phyloP scores from a whole-genome alignment of 2,113 vertebrate genomes.

The Rostratula benghalensis region DNA sequence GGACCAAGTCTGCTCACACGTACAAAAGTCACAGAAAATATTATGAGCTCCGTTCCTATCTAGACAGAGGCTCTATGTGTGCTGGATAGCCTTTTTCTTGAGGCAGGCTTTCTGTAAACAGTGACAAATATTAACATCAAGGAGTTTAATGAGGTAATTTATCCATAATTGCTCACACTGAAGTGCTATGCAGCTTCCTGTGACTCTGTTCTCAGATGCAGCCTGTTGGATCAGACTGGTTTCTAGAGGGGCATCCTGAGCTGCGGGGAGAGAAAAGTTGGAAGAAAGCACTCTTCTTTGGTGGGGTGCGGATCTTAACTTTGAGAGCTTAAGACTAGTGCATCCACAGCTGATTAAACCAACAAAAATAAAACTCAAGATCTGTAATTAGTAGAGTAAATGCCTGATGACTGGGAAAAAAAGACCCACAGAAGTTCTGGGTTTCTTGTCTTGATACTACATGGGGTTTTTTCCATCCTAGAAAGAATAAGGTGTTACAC shows the following conservation, averaged over 20 bases:
- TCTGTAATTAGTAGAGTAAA: background rate
- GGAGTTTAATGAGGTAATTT: background rate
- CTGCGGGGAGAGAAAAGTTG: background rate
- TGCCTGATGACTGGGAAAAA: fast-evolving
- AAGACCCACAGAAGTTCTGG: background rate
- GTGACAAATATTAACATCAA: background rate
- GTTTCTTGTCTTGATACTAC: background rate
- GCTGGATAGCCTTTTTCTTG: background rate
- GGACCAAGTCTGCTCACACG: background rate
- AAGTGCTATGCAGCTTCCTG: background rate
- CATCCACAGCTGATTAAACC: background rate
- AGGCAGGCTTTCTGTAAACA: background rate
- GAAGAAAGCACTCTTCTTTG: background rate
- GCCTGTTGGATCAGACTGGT: background rate
- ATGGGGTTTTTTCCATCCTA: background rate
- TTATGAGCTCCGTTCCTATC: background rate
- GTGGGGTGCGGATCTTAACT: background rate
- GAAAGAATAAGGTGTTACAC: background rate
- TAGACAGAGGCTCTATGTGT: background rate
- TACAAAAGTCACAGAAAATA: background rate
- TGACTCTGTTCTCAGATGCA: background rate
- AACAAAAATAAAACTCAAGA: background rate
- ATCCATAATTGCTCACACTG: background rate
- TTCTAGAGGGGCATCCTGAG: background rate
- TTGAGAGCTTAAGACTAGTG: background rate